Base-by-base conservation (phyloP, 2,888 invertebrate genomes). In the Ichneumoninae sp. region DNA sequence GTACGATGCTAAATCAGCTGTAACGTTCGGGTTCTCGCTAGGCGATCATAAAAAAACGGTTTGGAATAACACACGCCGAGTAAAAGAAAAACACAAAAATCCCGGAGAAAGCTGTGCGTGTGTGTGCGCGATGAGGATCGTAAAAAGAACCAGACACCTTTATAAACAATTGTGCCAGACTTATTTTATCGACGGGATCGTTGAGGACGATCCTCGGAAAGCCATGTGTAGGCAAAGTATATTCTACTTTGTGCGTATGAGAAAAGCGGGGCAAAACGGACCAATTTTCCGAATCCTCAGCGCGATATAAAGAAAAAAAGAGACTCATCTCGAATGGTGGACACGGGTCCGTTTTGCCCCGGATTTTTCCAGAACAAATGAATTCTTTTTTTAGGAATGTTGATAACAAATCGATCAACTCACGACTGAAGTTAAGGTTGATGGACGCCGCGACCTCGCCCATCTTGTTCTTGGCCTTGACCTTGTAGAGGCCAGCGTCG, bases 361-460 rank as follows among this genome's bases (percentile, higher is more conserved):
- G 44, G 4, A 16, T 3, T 54, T 8, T 22, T 19, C 52, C 52
- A 5, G 8, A 19, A 16, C 19, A 4, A 5, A 16, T 33, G 2
- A 66, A 30, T 57, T 57, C 26, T 57, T 54, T 8, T 7, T 22
- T 13, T 26, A 8, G 22, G 40, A 63, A 52, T 10, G 40, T 22
- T 22, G 10, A 73, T 57, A 81, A 63, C n/a, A 73, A 63, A 70
- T 7, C 47, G 44, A 30, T 79, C 6, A 65, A 98, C 98, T 98
- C 95, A 99, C 99, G 98, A 95, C 98, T 98, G 94, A 99, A 98
- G 95, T 99, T 99, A 94, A 99, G 96, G 94, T 98, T 98, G 94
- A 98, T 98, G 93, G 98, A 98, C 91, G 98, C 98, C 92, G 98
- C 97, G 94, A 98, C 98, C 96, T 99, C 98, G 94, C 99, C 99